Percentiles rank a stretch among this genome's conserved stretches.
These are phyloP conservation scores for Collichthys lucidus DNA, from an alignment of 2,113 vertebrate species.

Conservation along the genomic window DNA sequence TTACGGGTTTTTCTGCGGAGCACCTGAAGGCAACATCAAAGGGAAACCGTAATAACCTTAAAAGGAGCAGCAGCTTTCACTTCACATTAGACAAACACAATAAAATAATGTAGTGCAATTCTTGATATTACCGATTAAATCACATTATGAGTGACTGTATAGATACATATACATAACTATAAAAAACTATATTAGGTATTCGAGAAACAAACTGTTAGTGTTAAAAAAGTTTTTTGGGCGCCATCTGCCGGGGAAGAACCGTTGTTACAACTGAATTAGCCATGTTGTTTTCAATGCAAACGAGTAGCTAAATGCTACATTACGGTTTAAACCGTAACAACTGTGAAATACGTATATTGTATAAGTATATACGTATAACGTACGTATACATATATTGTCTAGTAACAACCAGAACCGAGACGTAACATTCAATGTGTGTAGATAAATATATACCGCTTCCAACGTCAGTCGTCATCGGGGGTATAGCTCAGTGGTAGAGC, in stretches of 20 bases:
- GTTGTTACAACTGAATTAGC: background rate
- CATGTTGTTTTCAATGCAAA: background rate
- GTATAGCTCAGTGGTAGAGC: conserved; percentile 86
- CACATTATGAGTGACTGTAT: accelerated
- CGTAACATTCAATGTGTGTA: accelerated
- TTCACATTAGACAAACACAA: background rate
- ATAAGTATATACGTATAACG: no score
- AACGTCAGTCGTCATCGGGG: accelerated
- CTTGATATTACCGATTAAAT: background rate
- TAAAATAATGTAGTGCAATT: background rate
- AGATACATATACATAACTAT: accelerated
- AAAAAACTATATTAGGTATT: background rate
- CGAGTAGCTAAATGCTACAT: background rate
- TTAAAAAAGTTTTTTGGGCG: background rate
- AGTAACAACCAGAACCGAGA: background rate
- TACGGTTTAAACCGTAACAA: background rate
- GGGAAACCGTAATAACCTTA: conserved; percentile 33
- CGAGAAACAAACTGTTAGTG: background rate
- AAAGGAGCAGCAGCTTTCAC: conserved; percentile 28
- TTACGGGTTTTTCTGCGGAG: background rate
- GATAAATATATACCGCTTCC: accelerated
- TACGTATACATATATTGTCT: no score
- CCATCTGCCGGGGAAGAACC: background rate
- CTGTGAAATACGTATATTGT: no score
- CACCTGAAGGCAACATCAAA: background rate